Conservation (phyloP, 2,797 vertebrate genomes). For the Coracias cyanogaster region DNA sequence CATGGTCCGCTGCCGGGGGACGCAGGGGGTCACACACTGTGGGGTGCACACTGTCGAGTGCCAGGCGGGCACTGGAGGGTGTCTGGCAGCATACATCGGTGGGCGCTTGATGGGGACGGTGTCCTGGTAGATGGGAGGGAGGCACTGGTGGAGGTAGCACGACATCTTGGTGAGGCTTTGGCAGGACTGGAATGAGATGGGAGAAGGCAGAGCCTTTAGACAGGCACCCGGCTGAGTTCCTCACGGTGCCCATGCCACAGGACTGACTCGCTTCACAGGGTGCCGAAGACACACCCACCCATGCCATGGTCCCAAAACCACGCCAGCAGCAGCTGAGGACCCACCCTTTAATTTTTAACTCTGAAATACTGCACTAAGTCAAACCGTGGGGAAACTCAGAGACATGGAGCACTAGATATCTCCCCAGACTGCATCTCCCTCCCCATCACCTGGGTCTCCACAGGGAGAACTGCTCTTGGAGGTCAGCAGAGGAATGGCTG, state of each 20-base stretch:
- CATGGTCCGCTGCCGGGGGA: neutral
- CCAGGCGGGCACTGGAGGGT: neutral
- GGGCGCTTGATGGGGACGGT: neutral
- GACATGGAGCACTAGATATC: neutral
- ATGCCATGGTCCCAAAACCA: rapidly evolving
- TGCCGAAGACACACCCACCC: rapidly evolving
- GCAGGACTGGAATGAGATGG: neutral
- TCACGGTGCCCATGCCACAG: rapidly evolving
- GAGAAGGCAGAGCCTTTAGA: neutral
- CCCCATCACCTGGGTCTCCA: neutral
- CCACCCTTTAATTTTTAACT: neutral
- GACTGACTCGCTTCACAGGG: neutral
- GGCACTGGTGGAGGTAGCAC: neutral
- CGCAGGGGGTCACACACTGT: neutral
- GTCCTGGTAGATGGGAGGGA: neutral
- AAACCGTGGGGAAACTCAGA: neutral
- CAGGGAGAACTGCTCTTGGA: neutral
- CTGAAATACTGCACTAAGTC: rapidly evolving
- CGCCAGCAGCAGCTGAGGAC: neutral
- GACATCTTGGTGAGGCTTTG: neutral
- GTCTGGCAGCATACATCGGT: rapidly evolving
- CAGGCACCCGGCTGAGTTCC: rapidly evolving
- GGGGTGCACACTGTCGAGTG: neutral
- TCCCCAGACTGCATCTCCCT: neutral
- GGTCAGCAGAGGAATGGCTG: neutral